phyloP scores from a whole-genome alignment of 2,113 vertebrate genomes.

The Mastomys coucha region DNA sequence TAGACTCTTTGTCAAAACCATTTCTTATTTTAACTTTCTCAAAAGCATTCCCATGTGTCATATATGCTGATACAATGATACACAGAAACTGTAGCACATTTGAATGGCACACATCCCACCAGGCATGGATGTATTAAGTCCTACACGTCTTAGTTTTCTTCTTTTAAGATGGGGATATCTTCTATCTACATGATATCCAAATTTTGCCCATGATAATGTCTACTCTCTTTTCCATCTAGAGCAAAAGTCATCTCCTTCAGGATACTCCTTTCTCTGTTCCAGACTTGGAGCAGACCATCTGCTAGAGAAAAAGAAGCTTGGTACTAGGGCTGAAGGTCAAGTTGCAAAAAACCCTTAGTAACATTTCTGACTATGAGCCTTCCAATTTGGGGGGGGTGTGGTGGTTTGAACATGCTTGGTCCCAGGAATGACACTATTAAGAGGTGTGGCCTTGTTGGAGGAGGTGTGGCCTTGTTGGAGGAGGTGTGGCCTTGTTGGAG shows the following conservation, averaged over 20 bases:
- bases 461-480: too few relatives aligned
- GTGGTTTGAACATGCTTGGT: too few relatives aligned
- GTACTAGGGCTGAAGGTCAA: neutral
- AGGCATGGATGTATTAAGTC: too few relatives aligned
- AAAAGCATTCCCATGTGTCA: neutral
- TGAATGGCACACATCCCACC: too few relatives aligned
- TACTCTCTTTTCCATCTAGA: neutral
- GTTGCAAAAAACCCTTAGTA: neutral
- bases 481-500: too few relatives aligned
- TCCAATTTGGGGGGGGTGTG: neutral
- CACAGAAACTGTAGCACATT: fast-evolving
- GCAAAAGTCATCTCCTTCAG: neutral
- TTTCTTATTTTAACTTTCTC: neutral
- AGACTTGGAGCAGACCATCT: neutral
- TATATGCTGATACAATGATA: neutral
- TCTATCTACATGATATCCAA: too few relatives aligned
- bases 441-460: too few relatives aligned
- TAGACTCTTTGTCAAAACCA: neutral
- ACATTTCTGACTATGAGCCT: neutral
- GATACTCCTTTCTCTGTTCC: neutral
- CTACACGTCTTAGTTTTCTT: neutral
- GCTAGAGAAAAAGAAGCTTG: neutral
- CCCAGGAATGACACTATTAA: too few relatives aligned
- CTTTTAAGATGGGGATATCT: neutral
- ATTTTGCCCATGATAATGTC: neutral